These are phyloP conservation scores for Aplocera efformata DNA, from an alignment of 2,888 invertebrate genomes.

Conservation along the genomic window DNA sequence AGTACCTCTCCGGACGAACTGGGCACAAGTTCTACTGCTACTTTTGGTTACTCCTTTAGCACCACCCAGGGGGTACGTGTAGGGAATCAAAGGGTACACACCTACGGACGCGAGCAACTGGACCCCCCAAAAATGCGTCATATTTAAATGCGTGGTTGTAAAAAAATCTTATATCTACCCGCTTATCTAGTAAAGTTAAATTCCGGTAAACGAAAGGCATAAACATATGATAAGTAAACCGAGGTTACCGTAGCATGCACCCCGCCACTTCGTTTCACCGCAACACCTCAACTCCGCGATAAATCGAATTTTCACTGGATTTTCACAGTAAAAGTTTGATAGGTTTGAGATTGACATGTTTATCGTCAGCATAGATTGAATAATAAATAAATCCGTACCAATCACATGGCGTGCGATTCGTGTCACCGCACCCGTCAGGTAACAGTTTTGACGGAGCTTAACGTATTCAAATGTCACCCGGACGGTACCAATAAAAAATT, in stretches of 20 bases:
- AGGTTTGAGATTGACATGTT: constrained; percentile 15
- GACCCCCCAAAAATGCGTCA: too few relatives aligned
- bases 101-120: too few relatives aligned
- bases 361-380: constrained; percentile 20
- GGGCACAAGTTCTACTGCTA: too few relatives aligned
- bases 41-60: too few relatives aligned
- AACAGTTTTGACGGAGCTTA: constrained; percentile 1
- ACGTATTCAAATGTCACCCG: constrained; percentile 3
- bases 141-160: too few relatives aligned
- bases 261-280: constrained; percentile 7
- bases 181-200: too few relatives aligned
- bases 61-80: too few relatives aligned
- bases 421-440: constrained; percentile 16
- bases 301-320: constrained; percentile 10
- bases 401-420: constrained; percentile 15
- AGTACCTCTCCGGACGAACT: too few relatives aligned
- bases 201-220: too few relatives aligned
- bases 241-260: neutral
- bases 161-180: too few relatives aligned
- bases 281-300: constrained; percentile 4
- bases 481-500: constrained; percentile 6
- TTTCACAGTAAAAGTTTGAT: constrained; percentile 17
- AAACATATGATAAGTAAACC: too few relatives aligned
- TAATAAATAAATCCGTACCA: constrained; percentile 21
- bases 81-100: too few relatives aligned